These are phyloP conservation scores for Eudasyphora cyanicolor DNA, from an alignment of 2,888 invertebrate species.

Conservation along the genomic window DNA sequence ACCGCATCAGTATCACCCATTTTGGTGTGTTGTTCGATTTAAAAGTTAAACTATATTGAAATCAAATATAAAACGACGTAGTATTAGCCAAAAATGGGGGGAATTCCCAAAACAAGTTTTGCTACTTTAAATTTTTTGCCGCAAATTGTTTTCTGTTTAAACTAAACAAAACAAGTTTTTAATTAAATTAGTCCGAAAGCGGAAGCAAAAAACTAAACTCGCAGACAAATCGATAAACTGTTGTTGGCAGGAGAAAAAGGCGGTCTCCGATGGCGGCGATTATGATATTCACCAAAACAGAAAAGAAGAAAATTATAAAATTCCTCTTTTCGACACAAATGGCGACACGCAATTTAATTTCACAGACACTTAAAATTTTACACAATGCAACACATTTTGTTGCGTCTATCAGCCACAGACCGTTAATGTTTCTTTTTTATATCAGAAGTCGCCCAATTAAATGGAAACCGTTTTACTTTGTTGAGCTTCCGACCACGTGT, in stretches of 20 bases:
- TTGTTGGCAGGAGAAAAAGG: background rate
- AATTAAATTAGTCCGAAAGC: constrained; percentile 32
- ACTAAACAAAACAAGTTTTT: constrained; percentile 31
- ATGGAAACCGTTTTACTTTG: constrained; percentile 61
- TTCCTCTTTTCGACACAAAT: constrained; percentile 16
- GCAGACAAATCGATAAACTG: constrained; percentile 65
- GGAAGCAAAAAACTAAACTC: background rate
- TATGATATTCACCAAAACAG: background rate
- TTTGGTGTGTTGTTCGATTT: background rate
- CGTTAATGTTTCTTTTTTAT: no score
- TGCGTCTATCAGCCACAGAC: background rate
- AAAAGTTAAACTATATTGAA: constrained; percentile 17
- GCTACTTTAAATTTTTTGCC: background rate
- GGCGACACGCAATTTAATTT: constrained; percentile 49
- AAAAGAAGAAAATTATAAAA: constrained; percentile 1
- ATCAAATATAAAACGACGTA: background rate
- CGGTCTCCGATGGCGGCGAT: background rate
- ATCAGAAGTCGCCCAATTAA: constrained; percentile 3
- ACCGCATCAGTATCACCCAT: constrained; percentile 69
- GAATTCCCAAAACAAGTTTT: constrained; percentile 47
- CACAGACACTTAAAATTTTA: constrained; percentile 35
- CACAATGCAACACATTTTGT: background rate
- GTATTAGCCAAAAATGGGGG: constrained; percentile 15
- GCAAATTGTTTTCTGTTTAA: background rate
- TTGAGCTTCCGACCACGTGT: constrained; percentile 66